phyloP scores from a whole-genome alignment of 1,140 invertebrate genomes.

The Solenopsis fugax region DNA sequence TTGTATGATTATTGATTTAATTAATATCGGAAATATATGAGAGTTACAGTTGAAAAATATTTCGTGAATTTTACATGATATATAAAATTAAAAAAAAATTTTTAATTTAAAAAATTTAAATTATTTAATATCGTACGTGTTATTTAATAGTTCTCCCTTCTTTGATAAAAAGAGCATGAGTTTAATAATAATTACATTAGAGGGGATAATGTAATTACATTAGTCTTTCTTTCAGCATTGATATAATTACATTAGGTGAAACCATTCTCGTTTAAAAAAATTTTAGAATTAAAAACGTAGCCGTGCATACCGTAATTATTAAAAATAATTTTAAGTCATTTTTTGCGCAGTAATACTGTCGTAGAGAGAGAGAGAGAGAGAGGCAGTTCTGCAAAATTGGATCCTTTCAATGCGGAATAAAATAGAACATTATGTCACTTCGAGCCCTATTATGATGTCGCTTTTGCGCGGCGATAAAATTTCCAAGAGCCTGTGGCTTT shows the following conservation, averaged over 20 bases:
- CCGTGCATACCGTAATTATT: neutral
- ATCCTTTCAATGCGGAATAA: conserved; percentile 18
- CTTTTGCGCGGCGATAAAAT: conserved; percentile 23
- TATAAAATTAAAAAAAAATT: conserved; percentile 3
- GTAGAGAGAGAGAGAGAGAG: no score
- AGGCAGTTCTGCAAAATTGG: neutral
- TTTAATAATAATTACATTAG: conserved; percentile 22
- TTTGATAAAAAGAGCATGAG: neutral
- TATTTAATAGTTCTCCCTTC: neutral
- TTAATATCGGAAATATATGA: neutral
- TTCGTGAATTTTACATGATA: neutral
- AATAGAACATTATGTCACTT: neutral
- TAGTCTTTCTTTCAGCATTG: neutral
- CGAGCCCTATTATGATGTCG: conserved; percentile 29
- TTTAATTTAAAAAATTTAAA: neutral
- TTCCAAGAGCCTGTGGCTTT: conserved; percentile 29
- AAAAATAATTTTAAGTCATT: conserved; percentile 40
- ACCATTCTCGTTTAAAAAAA: neutral
- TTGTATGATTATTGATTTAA: neutral
- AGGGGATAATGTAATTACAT: neutral
- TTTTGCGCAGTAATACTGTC: neutral
- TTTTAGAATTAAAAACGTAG: neutral
- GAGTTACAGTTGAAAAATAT: neutral
- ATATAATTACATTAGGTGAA: conserved; percentile 11
- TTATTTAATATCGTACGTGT: neutral